Percentiles rank a stretch among this genome's conserved stretches.
phyloP scores from a whole-genome alignment of 2,888 invertebrate genomes.

The Lobophora halterata region DNA sequence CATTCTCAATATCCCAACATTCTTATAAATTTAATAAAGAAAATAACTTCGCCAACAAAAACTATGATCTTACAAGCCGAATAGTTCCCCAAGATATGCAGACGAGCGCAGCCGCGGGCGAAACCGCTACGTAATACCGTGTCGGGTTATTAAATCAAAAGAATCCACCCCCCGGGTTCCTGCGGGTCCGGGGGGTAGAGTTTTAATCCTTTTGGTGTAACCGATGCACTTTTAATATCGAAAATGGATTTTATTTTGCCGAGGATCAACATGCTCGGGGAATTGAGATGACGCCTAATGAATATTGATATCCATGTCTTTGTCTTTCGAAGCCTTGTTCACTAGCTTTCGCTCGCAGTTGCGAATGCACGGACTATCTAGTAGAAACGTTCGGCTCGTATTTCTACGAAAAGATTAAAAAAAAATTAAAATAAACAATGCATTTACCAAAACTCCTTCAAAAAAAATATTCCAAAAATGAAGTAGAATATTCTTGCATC shows the following conservation, averaged over 20 bases:
- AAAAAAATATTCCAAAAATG: conserved; percentile 5
- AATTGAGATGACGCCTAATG: conserved; percentile 10
- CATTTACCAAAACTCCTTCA: background rate
- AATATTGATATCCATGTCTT: conserved; percentile 14
- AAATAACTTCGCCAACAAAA: conserved; percentile 19
- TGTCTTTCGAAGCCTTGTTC: background rate
- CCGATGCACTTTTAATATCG: conserved; percentile 29
- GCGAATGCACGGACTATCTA: too few relatives aligned
- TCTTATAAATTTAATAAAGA: conserved; percentile 19
- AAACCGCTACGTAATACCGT: conserved; percentile 34
- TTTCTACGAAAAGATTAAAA: too few relatives aligned
- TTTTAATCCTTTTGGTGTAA: conserved; percentile 28
- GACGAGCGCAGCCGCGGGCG: conserved; percentile 28
- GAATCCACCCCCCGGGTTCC: conserved; percentile 20
- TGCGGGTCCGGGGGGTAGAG: conserved; percentile 4
- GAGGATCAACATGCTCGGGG: conserved; percentile 4
- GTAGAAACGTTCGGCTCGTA: too few relatives aligned
- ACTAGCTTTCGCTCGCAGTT: too few relatives aligned
- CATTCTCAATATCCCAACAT: conserved; percentile 19
- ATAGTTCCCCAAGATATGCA: conserved; percentile 30
- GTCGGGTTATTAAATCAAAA: conserved; percentile 37
- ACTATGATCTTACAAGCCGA: conserved; percentile 27
- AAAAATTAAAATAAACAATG: too few relatives aligned
- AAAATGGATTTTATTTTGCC: conserved; percentile 19
- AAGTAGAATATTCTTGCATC: conserved; percentile 5